These are phyloP conservation scores for Sterrhoptilus dennistouni DNA, from an alignment of 2,113 vertebrate genomes.

Conservation along the genomic window DNA sequence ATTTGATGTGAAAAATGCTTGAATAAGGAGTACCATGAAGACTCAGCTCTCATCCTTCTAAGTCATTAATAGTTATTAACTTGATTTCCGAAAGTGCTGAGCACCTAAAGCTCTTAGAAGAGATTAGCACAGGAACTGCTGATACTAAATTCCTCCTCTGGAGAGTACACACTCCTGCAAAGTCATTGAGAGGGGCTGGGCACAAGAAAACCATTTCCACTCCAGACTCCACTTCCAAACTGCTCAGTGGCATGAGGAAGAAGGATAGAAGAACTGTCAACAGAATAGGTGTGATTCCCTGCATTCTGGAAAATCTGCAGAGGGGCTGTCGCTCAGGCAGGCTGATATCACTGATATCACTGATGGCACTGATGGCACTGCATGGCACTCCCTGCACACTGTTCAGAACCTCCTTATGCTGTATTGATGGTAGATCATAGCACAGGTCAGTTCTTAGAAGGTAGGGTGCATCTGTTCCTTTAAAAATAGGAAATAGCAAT, in stretches of 20 bases:
- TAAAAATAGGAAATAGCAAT: not conserved
- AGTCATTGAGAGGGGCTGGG: not conserved
- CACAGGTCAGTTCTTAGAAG: not conserved
- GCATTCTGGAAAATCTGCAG: not conserved
- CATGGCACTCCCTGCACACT: accelerated
- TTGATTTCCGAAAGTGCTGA: constrained; percentile 63
- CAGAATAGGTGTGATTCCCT: not conserved
- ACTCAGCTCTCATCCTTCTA: constrained; percentile 29
- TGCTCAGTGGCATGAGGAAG: not conserved
- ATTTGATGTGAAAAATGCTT: constrained; percentile 53
- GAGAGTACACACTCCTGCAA: not conserved
- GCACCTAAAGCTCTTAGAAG: constrained; percentile 43
- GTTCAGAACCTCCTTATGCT: not conserved
- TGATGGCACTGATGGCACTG: not conserved
- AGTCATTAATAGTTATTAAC: constrained; percentile 59
- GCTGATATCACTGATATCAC: not conserved
- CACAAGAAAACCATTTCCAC: not conserved
- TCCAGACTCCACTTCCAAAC: accelerated
- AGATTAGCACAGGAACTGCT: constrained; percentile 52
- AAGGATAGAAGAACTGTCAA: not conserved
- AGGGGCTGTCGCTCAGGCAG: not conserved
- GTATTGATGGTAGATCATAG: not conserved
- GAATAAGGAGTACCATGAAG: constrained; percentile 36
- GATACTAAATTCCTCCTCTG: constrained; percentile 30
- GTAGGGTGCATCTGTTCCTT: not conserved